Evolutionary conservation across 2,113 vertebrate species (phyloP), one percentile per base, ranked within the genome.

Genomic region (Zingel zingel): DNA sequence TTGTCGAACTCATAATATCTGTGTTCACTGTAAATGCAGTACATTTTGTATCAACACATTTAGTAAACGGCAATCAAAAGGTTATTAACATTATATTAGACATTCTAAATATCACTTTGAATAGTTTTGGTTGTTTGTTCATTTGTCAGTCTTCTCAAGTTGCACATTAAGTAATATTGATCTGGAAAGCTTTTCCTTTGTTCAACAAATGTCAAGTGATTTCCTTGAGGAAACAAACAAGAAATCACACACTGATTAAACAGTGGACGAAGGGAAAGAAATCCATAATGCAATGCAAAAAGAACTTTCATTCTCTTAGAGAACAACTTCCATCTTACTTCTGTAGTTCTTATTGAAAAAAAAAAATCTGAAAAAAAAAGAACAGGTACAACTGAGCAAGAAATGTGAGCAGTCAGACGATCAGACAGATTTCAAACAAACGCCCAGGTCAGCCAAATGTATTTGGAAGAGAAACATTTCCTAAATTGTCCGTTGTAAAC

Each of bases 1-100:
- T 30, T 33, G 27, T 15, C 4, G 21, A 65, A 33, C 27, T 61
- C 51, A 12, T 43, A 63, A 56, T 50, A 27, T 59, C 12, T 74
- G 21, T 67, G 19, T 5, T 9, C 5, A 14, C 43, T 53, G 57
- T 48, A 23, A 18, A 82, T 25, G 21, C 25, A 25, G 68, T 33
- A 69, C 77, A 74, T 67, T 81, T 71, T 71, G 64, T 78, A 50
- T 15, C 12, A 21, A 61, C 61, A 19, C 36, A 48, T 72, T 67
- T 25, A 69, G 16, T 43, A 2, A 71, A 47, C 12, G 23, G 16
- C 12, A 74, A 45, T 75, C 18, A 45, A 62, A 67, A 23, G 56
- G 16, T 25, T 13, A 51, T 23, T 62, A 67, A 57, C 13, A 30
- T 75, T 67, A 19, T 13, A 57, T 57, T 59, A 25, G 30, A 64